A percentile compares a stretch with the other conserved stretches of the same genome.
Evolutionary conservation across 2,888 invertebrate species (phyloP).

Genomic region (Volucella zonaria): DNA sequence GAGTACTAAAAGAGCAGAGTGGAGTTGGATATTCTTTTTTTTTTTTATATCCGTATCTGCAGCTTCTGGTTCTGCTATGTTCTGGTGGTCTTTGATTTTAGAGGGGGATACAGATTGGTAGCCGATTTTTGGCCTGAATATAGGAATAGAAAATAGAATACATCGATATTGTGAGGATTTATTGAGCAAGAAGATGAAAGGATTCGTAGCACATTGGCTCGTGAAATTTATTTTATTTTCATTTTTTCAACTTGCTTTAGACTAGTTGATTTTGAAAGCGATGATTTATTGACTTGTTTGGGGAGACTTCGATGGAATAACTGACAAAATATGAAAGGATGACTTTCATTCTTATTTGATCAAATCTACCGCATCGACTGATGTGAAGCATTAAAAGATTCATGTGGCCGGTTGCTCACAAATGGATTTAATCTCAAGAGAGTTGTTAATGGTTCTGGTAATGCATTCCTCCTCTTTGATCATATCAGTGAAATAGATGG

Average conservation of each 20-base stretch:
- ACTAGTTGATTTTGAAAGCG: not conserved
- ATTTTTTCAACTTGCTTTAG: not conserved
- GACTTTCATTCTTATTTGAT: not conserved
- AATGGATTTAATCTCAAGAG: too few relatives aligned
- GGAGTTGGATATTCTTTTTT: constrained; percentile 40
- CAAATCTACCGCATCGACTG: too few relatives aligned
- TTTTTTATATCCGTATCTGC: constrained; percentile 14
- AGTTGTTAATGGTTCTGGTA: too few relatives aligned
- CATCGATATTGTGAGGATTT: constrained; percentile 58
- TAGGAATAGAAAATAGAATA: not conserved
- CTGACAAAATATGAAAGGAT: not conserved
- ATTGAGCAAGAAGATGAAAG: constrained; percentile 58
- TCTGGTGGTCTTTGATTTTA: too few relatives aligned
- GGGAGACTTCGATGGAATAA: not conserved
- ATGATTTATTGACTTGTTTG: constrained; percentile 39
- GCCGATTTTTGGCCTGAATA: not conserved
- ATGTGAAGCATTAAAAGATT: too few relatives aligned
- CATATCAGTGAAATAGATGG: too few relatives aligned
- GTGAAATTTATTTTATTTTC: constrained; percentile 23
- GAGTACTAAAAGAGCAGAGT: constrained; percentile 4
- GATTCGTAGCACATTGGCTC: constrained; percentile 57
- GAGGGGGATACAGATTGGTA: too few relatives aligned
- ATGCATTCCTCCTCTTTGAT: too few relatives aligned
- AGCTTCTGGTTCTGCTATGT: too few relatives aligned
- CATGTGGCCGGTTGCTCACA: too few relatives aligned